phyloP scores from a whole-genome alignment of 2,888 invertebrate species.

The Chrysina gloriosa region DNA sequence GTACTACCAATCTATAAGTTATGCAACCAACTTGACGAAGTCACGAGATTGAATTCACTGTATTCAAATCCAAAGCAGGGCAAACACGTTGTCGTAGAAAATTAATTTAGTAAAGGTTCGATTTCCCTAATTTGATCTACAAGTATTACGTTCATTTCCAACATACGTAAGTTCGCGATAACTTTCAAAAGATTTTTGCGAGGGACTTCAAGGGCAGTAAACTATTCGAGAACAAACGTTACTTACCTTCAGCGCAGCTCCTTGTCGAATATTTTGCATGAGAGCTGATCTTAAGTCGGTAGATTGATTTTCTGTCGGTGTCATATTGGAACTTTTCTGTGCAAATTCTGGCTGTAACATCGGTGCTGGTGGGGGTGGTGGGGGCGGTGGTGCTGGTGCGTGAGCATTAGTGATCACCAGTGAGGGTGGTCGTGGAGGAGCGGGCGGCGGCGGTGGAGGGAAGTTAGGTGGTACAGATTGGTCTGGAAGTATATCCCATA shows the following conservation, averaged over 20 bases:
- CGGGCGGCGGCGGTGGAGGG: neutral
- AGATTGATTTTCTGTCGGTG: conserved; percentile 43
- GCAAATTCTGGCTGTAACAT: neutral
- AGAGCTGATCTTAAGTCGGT: conserved; percentile 75
- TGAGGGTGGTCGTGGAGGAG: conserved; percentile 1
- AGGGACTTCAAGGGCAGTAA: no score
- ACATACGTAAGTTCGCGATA: no score
- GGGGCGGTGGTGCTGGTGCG: conserved; percentile 21
- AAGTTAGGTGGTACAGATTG: neutral
- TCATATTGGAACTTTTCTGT: neutral
- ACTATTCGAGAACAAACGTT: neutral
- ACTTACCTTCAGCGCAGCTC: conserved; percentile 69
- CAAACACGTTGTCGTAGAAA: no score
- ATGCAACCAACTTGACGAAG: no score
- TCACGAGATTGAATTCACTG: no score
- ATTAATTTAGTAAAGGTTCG: no score
- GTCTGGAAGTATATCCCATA: neutral
- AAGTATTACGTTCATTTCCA: no score
- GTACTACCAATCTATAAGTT: no score
- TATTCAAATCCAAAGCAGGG: no score
- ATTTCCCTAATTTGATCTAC: no score
- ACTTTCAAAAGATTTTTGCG: neutral
- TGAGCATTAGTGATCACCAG: neutral
- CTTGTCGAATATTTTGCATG: conserved; percentile 86
- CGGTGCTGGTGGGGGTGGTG: conserved; percentile 22